Conservation (phyloP, 2,797 vertebrate genomes). For the Gobionotothen gibberifrons region DNA sequence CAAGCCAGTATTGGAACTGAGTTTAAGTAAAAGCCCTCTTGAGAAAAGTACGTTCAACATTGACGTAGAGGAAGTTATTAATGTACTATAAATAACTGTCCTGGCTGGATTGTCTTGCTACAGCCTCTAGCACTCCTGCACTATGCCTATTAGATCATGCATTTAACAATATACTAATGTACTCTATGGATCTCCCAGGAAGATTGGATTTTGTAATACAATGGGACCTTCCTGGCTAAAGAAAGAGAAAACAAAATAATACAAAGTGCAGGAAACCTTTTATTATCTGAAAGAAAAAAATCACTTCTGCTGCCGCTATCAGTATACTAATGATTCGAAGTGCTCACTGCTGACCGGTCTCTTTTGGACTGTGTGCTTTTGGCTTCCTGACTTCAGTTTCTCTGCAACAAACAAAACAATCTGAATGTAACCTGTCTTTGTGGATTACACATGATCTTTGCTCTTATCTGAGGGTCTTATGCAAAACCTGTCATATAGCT, state of each 20-base stretch:
- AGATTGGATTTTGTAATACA: no score
- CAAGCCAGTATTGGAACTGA: neutral
- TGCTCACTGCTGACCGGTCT: neutral
- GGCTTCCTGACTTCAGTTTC: neutral
- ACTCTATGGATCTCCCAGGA: neutral
- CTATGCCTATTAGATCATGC: neutral
- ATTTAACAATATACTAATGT: neutral
- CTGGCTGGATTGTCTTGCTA: neutral
- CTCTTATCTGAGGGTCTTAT: slow-evolving; percentile 14
- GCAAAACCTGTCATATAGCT: slow-evolving; percentile 13
- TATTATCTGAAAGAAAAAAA: neutral
- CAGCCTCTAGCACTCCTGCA: neutral
- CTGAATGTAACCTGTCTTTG: neutral
- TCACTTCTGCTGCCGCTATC: neutral
- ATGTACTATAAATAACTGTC: neutral
- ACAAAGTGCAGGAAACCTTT: neutral
- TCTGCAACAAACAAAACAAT: neutral
- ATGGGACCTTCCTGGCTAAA: no score
- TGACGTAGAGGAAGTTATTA: slow-evolving; percentile 1
- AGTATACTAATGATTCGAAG: neutral
- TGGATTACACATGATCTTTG: neutral
- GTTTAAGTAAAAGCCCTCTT: neutral
- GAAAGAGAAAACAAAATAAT: no score
- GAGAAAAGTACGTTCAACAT: neutral
- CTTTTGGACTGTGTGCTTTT: slow-evolving; percentile 1